Base-by-base conservation (phyloP, 2,113 vertebrate genomes). In the Carassius gibelio region DNA sequence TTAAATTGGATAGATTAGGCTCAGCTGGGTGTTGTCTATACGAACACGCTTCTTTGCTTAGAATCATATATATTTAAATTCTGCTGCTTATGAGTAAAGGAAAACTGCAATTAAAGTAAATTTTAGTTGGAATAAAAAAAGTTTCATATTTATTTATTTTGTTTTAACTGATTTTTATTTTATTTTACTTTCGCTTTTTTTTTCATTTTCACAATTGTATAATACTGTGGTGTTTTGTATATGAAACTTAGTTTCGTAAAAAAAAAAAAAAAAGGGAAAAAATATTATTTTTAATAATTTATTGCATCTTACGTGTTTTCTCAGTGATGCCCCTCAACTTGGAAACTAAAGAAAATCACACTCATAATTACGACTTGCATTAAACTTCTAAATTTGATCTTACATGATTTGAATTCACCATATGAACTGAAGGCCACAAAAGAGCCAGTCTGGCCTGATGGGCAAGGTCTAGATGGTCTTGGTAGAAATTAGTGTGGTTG, bases 1-100 rank as follows among this genome's bases (percentile, higher is more conserved):
- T 85, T 62, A 30, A 59, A 76, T 76, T 17, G 34, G 75, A 81
- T 79, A 72, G 85, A 85, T 88, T 83, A 50, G 26, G 30, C 75
- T 36, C 79, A 72, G 83, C 45, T 82, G 61, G 26, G 50, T 55
- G 83, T 42, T 78, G 42, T 82, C 64, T 38, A 62, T 75, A 55
- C 4, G 11, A 30, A 83, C 68, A 30, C 57, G 42, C 26, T 30
- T 59, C 61, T 75, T 62, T 78, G 64, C 83, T 52, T 55, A 88
- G 52, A 84, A 55, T 59, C 52, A 55, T 69, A 50, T 69, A 50
- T 82, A 42, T 55, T 82, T 82, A 68, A 75, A 74, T 75, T 36
- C 19, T 19, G 36, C 50, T 79, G 23, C 36, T 77, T 57, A 34
- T 9, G 14, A 36, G 57, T 62, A 62, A 62, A 36, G 30, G 7